Base-by-base conservation (phyloP, 2,797 vertebrate genomes). In the Sebastes hubbsi region DNA sequence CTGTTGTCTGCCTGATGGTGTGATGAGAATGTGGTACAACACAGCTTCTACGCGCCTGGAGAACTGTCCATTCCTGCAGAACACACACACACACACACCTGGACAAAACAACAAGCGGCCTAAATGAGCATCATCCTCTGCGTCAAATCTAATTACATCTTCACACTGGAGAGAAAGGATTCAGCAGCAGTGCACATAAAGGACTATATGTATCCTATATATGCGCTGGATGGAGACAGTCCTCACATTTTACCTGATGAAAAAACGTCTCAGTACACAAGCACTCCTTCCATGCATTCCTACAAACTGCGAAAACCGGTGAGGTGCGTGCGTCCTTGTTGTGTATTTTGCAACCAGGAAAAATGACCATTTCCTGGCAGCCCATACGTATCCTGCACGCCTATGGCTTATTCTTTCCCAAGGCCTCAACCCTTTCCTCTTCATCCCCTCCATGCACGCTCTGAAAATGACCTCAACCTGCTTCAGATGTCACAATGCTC, bases 321-420 rank as follows among this genome's bases (percentile, higher is more conserved):
- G 24, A 62, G 79, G 59, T 77, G 60, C 16, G 59, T 58, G 65
- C 12, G 82, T 80, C 68, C 82, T 83, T 38, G 66, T 12, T 70
- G 77, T 84, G 63, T 64, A 62, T 78, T 78, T 66, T 66, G 16
- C 32, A 70, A 13, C 77, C 54, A 67, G 75, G 49, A 75, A 73
- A 88, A 85, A 87, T 46, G 61, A 76, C 74, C 73, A 80, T 82
- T 86, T 90, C 88, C 85, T 78, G 80, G 54, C 59, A 67, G 78
- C 60, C 77, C 77, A 69, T 83, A 75, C 32, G 32, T 75, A 87
- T 87, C 80, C 81, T 82, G 65, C 58, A 61, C 66, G 75, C 54
- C 64, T 65, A 32, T 65, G 81, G 80, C 8, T 77, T 62, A 36
- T 80, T 75, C 68, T 82, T 77, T 77, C 36, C 74, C 65, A 75